Percentiles rank a stretch among this genome's conserved stretches.
Evolutionary conservation across 1,140 invertebrate species (phyloP).

Genomic region (Lycorma delicatula): DNA sequence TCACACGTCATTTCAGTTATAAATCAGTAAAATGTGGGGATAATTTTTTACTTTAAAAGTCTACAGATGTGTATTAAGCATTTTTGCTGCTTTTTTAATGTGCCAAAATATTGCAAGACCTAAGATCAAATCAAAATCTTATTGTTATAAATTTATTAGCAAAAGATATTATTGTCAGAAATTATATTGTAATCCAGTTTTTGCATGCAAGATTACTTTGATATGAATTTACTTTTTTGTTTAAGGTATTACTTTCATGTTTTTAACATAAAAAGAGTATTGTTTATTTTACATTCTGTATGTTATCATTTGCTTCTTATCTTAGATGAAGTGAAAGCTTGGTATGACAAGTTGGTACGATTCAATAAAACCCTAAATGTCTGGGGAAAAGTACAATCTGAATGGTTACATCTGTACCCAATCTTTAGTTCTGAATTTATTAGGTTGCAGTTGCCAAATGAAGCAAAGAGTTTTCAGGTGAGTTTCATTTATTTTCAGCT

Average conservation of each 20-base stretch:
- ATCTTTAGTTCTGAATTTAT: conserved; percentile 93
- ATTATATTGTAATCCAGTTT: neutral
- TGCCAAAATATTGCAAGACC: no score
- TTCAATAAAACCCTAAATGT: conserved; percentile 75
- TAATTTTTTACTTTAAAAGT: no score
- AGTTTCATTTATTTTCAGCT: neutral
- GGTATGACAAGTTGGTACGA: conserved; percentile 70
- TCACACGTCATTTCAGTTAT: no score
- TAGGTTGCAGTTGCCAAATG: conserved; percentile 85
- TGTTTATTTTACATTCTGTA: neutral
- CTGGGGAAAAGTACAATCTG: conserved; percentile 80
- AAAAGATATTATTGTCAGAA: neutral
- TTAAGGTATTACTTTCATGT: neutral
- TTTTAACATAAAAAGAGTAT: neutral
- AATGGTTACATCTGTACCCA: conserved; percentile 86
- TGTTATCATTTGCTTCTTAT: neutral
- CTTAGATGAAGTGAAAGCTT: conserved; percentile 57
- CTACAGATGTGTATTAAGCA: no score
- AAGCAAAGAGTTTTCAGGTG: conserved; percentile 62
- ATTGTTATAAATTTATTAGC: neutral
- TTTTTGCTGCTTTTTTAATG: no score
- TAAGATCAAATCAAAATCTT: neutral
- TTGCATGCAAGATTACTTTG: neutral
- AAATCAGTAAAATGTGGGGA: no score
- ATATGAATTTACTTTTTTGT: conserved; percentile 1